Conservation (phyloP, 2,888 invertebrate genomes). For the Tenthredo distinguenda region DNA sequence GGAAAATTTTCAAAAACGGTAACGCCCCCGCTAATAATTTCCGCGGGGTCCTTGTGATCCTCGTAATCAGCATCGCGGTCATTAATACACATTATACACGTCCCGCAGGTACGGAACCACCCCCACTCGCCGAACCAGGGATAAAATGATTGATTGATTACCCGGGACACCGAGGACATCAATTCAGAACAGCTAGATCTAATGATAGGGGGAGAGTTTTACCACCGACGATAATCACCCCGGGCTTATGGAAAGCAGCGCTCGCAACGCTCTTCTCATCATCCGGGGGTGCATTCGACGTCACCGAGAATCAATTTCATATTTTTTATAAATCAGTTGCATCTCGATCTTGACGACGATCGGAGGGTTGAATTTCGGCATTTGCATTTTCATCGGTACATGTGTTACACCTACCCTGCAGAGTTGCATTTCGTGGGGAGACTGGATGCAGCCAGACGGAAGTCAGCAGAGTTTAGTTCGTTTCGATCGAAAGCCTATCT, state of each 20-base stretch:
- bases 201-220: not conserved
- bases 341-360: not conserved
- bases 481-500: constrained; percentile 42
- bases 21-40: not conserved
- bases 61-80: constrained; percentile 20
- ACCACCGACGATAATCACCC: not conserved
- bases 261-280: not conserved
- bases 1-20: not conserved
- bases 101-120: not conserved
- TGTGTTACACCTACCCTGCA: not conserved
- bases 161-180: not conserved
- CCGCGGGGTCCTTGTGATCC: not conserved
- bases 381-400: too few species aligned
- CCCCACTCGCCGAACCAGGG: not conserved
- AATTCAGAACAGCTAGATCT: constrained; percentile 1
- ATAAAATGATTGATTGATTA: constrained; percentile 29
- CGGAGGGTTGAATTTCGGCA: not conserved
- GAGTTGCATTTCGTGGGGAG: not conserved
- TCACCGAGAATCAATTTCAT: not conserved
- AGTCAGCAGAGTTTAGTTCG: constrained; percentile 8
- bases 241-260: not conserved
- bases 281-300: not conserved
- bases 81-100: constrained; percentile 37
- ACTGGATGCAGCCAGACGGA: constrained; percentile 5
- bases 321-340: not conserved